Evolutionary conservation across 2,888 invertebrate genomes (phyloP).

Genomic region (Melinaea menophilus): DNA sequence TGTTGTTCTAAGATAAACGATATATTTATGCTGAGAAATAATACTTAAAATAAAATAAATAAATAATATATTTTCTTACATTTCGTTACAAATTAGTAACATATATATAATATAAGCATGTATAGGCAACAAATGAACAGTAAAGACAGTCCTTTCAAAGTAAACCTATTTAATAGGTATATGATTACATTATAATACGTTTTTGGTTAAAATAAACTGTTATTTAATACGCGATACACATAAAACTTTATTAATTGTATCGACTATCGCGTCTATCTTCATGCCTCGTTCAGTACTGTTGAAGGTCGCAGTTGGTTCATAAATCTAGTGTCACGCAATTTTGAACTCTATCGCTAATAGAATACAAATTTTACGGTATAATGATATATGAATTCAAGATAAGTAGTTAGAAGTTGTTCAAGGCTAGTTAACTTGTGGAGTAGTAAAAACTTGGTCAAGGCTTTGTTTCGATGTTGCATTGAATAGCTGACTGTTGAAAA

Average conservation of each 20-base stretch:
- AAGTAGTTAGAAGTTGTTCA: slow-evolving; percentile 52
- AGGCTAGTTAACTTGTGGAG: slow-evolving; percentile 49
- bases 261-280: slow-evolving; percentile 12
- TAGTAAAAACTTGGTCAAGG: slow-evolving; percentile 62
- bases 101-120: no score
- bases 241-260: neutral
- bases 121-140: no score
- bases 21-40: no score
- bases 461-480: slow-evolving; percentile 32
- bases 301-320: slow-evolving; percentile 22
- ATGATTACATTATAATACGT: no score
- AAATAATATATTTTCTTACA: no score
- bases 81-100: no score
- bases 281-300: slow-evolving; percentile 13
- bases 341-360: slow-evolving; percentile 27
- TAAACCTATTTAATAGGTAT: no score
- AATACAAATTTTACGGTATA: slow-evolving; percentile 18
- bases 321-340: slow-evolving; percentile 15
- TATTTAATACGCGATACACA: no score
- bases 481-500: slow-evolving; percentile 20
- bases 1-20: no score
- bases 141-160: no score
- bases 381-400: slow-evolving; percentile 32
- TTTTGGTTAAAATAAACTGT: no score
- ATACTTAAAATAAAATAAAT: no score